These are phyloP conservation scores for Drosophila orosa DNA, from an alignment of 1,140 invertebrate species.

Conservation along the genomic window DNA sequence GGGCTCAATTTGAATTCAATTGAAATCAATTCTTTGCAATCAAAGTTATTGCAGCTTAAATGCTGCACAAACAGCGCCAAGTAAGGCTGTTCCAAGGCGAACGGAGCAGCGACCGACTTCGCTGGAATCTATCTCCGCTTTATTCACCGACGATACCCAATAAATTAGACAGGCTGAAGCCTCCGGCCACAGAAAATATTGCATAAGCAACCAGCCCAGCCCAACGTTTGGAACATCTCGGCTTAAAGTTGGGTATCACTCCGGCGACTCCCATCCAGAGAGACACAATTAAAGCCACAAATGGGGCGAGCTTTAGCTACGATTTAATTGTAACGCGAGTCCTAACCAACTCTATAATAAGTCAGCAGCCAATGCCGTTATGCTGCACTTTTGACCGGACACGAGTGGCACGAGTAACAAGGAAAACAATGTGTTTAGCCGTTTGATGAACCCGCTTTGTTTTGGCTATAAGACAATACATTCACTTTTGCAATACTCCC, in stretches of 20 bases:
- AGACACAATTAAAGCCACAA: conserved; percentile 2
- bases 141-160: conserved; percentile 11
- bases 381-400: conserved; percentile 55
- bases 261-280: background rate
- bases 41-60: conserved; percentile 42
- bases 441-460: conserved; percentile 30
- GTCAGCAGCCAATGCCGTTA: conserved; percentile 19
- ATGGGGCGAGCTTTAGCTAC: background rate
- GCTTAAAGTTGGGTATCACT: background rate
- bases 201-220: conserved; percentile 4
- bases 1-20: conserved; percentile 59
- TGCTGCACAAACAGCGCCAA: conserved; percentile 22
- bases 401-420: conserved; percentile 26
- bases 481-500: conserved; percentile 52
- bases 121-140: conserved; percentile 4
- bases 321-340: conserved; percentile 34
- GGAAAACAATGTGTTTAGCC: conserved; percentile 33
- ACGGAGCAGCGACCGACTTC: conserved; percentile 15
- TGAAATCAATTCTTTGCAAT: conserved; percentile 49
- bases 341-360: conserved; percentile 29
- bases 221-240: background rate
- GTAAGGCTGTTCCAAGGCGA: conserved; percentile 23
- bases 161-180: conserved; percentile 23
- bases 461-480: conserved; percentile 18
- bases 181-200: conserved; percentile 5